phyloP scores from a whole-genome alignment of 2,888 invertebrate species.

The Pyrocoelia pectoralis region DNA sequence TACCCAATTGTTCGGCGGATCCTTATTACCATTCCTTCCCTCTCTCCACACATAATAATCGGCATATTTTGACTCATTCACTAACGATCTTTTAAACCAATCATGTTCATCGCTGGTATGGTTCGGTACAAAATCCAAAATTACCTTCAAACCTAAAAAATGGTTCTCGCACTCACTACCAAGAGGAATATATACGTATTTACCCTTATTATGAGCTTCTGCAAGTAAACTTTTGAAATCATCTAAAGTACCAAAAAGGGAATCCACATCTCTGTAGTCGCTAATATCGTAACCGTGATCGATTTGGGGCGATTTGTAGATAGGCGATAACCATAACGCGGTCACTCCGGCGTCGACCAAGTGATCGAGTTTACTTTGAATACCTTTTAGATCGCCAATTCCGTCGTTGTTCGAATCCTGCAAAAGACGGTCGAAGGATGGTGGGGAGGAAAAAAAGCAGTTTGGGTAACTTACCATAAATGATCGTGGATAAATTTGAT shows the following conservation, averaged over 20 bases:
- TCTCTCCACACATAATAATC: constrained; percentile 84
- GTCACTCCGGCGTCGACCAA: constrained; percentile 71
- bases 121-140: constrained; percentile 61
- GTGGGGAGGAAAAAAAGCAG: no score
- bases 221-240: constrained; percentile 71
- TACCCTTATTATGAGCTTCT: constrained; percentile 62
- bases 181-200: background rate
- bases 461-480: no score
- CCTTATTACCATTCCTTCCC: constrained; percentile 61
- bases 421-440: no score
- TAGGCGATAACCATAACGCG: constrained; percentile 86
- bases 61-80: constrained; percentile 67
- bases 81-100: constrained; percentile 81
- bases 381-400: constrained; percentile 83
- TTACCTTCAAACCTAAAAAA: constrained; percentile 55
- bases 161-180: background rate
- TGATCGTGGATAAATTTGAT: no score
- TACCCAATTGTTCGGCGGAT: constrained; percentile 83
- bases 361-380: constrained; percentile 50
- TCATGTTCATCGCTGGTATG: constrained; percentile 80
- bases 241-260: constrained; percentile 75
- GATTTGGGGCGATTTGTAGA: constrained; percentile 82
- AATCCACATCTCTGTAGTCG: constrained; percentile 76
- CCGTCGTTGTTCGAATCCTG: constrained; percentile 83
- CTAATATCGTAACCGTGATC: constrained; percentile 91